Percentiles rank a stretch among this genome's conserved stretches.
Evolutionary conservation across 2,797 vertebrate genomes (phyloP).

Genomic region (Arrhamphus sclerolepis): DNA sequence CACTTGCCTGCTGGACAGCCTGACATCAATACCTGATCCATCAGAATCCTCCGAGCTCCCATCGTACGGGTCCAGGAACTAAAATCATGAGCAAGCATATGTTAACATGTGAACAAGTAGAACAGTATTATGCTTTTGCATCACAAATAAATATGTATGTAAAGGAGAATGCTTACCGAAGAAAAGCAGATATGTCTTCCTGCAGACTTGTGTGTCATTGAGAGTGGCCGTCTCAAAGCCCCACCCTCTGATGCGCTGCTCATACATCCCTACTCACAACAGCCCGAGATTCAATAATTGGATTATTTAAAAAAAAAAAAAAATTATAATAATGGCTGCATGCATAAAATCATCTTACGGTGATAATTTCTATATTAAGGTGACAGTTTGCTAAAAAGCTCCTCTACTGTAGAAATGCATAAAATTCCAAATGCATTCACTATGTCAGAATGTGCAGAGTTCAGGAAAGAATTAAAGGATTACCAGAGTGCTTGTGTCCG

Average conservation of each 20-base stretch:
- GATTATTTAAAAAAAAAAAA: no score
- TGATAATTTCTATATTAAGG: not conserved
- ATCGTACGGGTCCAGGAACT: slow-evolving; percentile 87
- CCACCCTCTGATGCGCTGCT: slow-evolving; percentile 68
- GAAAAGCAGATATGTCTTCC: slow-evolving; percentile 59
- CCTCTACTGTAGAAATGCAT: no score
- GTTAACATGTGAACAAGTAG: not conserved
- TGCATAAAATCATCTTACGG: no score
- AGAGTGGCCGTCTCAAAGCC: slow-evolving; percentile 25
- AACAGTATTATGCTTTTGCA: not conserved
- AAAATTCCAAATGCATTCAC: no score
- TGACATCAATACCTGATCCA: slow-evolving; percentile 23
- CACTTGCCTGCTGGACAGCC: slow-evolving; percentile 29
- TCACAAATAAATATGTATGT: not conserved
- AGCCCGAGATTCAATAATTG: slow-evolving; percentile 2
- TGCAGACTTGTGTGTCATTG: slow-evolving; percentile 44
- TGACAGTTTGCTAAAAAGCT: not conserved
- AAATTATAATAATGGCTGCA: no score
- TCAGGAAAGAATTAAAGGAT: not conserved
- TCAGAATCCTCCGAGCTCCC: slow-evolving; percentile 84
- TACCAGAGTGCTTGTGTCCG: slow-evolving; percentile 81
- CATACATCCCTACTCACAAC: slow-evolving; percentile 64
- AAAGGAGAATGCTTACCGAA: slow-evolving; percentile 47
- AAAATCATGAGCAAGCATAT: slow-evolving; percentile 13
- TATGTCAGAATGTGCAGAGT: not conserved